phyloP scores from a whole-genome alignment of 2,888 invertebrate species.

The Matsumyia berberina region DNA sequence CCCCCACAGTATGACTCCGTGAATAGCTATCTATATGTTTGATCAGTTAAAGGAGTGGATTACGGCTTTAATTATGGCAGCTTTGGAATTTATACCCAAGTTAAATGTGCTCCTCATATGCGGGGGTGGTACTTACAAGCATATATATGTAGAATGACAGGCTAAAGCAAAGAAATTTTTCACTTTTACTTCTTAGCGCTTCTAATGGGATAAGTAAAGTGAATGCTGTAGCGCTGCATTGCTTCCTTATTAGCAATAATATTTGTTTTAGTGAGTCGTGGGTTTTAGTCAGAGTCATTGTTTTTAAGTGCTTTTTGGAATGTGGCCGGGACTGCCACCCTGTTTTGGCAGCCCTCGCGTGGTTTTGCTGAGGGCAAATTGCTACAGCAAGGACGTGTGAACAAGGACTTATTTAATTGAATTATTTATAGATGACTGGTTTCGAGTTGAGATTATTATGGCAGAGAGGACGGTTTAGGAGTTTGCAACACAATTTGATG shows the following conservation, averaged over 20 bases:
- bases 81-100: constrained; percentile 49
- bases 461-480: background rate
- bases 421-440: constrained; percentile 57
- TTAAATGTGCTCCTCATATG: constrained; percentile 33
- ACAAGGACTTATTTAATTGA: constrained; percentile 57
- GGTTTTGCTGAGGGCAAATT: constrained; percentile 7
- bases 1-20: background rate
- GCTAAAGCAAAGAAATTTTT: constrained; percentile 31
- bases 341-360: background rate
- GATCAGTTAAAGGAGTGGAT: constrained; percentile 59
- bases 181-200: constrained; percentile 39
- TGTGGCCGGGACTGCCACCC: background rate
- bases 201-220: constrained; percentile 29
- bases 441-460: constrained; percentile 24
- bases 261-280: constrained; percentile 32
- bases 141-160: background rate
- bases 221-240: constrained; percentile 41
- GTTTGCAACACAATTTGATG: constrained; percentile 6
- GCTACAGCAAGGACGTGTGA: constrained; percentile 23
- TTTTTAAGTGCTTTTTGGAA: constrained; percentile 39
- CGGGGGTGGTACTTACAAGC: background rate
- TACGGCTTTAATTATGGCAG: constrained; percentile 66
- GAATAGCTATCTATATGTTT: constrained; percentile 25
- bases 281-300: constrained; percentile 38
- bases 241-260: constrained; percentile 45